These are phyloP conservation scores for Eupeodes luniger DNA, from an alignment of 2,888 invertebrate genomes.

Conservation along the genomic window DNA sequence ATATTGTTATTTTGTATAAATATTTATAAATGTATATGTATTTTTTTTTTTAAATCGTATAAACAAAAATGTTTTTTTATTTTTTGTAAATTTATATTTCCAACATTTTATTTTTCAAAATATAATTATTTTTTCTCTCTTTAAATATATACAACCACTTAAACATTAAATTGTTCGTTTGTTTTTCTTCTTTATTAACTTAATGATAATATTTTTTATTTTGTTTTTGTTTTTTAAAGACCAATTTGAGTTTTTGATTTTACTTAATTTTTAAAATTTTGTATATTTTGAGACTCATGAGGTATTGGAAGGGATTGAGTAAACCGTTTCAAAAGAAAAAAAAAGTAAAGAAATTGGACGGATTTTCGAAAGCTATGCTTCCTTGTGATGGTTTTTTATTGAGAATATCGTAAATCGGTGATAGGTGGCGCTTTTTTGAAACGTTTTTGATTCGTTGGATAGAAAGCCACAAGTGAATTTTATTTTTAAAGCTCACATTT, in stretches of 20 bases:
- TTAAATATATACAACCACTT: constrained; percentile 69
- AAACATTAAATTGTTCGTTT: constrained; percentile 54
- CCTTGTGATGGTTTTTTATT: constrained; percentile 53
- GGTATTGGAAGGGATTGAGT: constrained; percentile 58
- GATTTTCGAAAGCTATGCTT: constrained; percentile 32
- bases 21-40: constrained; percentile 27
- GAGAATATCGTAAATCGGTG: constrained; percentile 16
- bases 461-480: constrained; percentile 34
- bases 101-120: constrained; percentile 48
- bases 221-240: constrained; percentile 28
- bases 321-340: constrained; percentile 31
- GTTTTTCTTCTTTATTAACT: constrained; percentile 8
- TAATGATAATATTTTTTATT: constrained; percentile 29
- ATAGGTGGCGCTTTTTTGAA: constrained; percentile 5
- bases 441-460: not conserved
- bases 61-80: constrained; percentile 40
- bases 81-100: not conserved
- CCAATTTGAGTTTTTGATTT: constrained; percentile 26
- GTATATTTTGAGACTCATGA: constrained; percentile 46
- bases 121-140: constrained; percentile 38
- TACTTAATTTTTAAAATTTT: constrained; percentile 1
- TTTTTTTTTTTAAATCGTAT: not conserved
- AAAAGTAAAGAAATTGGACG: constrained; percentile 47
- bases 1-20: constrained; percentile 48
- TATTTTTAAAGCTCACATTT: not conserved